Percentiles rank a stretch among this genome's conserved stretches.
Conservation (phyloP, 2,797 vertebrate species). For the Neosalanx taihuensis region DNA sequence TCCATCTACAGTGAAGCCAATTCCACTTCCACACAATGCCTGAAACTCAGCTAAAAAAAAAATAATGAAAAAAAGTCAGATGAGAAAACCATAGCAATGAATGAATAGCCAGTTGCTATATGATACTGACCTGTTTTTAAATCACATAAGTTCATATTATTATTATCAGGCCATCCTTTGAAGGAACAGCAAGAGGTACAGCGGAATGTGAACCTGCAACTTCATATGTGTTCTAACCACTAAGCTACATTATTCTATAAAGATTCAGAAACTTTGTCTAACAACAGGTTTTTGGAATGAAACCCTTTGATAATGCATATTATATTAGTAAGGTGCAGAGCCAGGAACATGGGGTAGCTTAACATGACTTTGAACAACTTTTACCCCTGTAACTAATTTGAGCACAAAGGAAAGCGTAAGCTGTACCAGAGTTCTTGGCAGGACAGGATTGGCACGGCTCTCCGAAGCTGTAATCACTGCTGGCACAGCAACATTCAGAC, state of each 20-base stretch:
- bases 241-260: too few relatives aligned
- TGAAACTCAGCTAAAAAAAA: constrained; percentile 72
- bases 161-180: neutral
- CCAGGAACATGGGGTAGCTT: too few relatives aligned
- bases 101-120: neutral
- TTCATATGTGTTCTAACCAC: too few relatives aligned
- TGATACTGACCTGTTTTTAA: neutral
- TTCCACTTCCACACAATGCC: constrained; percentile 74
- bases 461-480: constrained; percentile 73
- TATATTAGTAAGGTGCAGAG: too few relatives aligned
- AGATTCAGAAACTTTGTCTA: too few relatives aligned
- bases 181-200: neutral
- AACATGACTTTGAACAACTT: too few relatives aligned
- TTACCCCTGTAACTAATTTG: too few relatives aligned
- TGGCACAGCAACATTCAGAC: constrained; percentile 78
- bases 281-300: too few relatives aligned
- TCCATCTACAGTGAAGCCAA: constrained; percentile 78
- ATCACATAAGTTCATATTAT: neutral
- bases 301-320: too few relatives aligned
- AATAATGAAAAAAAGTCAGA: neutral
- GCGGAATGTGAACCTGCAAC: too few relatives aligned
- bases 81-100: neutral
- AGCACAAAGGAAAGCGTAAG: neutral
- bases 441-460: constrained; percentile 74
- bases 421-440: constrained; percentile 66